Evolutionary conservation across 2,888 invertebrate genomes (phyloP), one percentile per base, ranked within the genome.

Genomic region (Allacma fusca): DNA sequence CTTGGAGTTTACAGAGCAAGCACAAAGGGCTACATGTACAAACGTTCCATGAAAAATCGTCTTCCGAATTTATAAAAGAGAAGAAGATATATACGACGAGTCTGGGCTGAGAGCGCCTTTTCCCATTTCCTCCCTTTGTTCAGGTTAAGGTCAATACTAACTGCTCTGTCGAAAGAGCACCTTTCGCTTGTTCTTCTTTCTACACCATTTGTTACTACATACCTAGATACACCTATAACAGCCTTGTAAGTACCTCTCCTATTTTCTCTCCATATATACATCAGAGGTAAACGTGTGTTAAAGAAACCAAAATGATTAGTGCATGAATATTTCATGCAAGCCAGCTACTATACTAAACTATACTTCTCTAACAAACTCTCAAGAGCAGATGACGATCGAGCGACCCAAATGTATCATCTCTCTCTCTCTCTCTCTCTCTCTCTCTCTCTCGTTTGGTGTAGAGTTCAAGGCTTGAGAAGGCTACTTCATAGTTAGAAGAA

Each of bases 111-210:
- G 50, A 5, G 50, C 34, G n/a, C 68, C 13, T 68, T 68, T 68
- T 29, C 64, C 28, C 24, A 68, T 21, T 68, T 68, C 68, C 68
- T 29, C 34, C n/a, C 68, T 68, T 68, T 68, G 68, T 68, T 68
- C 34, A 68, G 68, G 68, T 68, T 68, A 68, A 68, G 68, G 68
- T 68, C 68, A 68, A 26, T 68, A 29, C 50, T 50, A 50, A 16
- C 50, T 19, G 50, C 50, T n/a, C 4, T 13, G n/a, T 19, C 16
- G 19, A 50, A 50, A 50, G 7, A 50, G 19, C 50, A 19, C 50
- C 50, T 19, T 50, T 50, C n/a, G 16, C 19, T 50, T 4, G 16
- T 50, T 50, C 16, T 50, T 16, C 2, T 16, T 50, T 2, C 50
- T 50, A 50, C 4, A 50, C 50, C 34, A 34, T 34, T 34, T 34